Percentiles rank a stretch among this genome's conserved stretches.
These are phyloP conservation scores for Eulemur albifrons DNA, from an alignment of 2,797 vertebrate genomes.

Conservation along the genomic window DNA sequence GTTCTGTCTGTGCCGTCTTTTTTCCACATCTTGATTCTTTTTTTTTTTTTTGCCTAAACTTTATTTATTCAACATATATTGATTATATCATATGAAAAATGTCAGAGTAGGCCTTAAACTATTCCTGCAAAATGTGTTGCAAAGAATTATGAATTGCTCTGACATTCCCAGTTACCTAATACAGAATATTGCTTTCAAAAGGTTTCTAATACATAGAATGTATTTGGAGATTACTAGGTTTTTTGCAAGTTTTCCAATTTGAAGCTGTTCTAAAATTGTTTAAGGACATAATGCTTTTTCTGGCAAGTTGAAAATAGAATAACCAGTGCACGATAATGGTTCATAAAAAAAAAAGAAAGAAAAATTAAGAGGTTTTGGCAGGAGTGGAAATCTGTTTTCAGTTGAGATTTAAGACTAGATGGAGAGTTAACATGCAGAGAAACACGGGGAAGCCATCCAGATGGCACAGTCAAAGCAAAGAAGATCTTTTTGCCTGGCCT, in stretches of 20 bases:
- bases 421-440: neutral
- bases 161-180: neutral
- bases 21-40: neutral
- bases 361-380: constrained; percentile 47
- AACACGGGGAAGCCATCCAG: neutral
- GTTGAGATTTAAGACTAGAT: constrained; percentile 50
- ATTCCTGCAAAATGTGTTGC: constrained; percentile 3
- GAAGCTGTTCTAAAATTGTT: constrained; percentile 61
- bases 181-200: constrained; percentile 40
- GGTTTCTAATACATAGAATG: neutral
- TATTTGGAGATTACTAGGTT: constrained; percentile 28
- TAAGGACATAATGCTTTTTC: constrained; percentile 9
- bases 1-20: neutral
- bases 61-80: constrained; percentile 7
- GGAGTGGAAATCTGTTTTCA: constrained; percentile 26
- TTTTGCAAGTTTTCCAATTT: constrained; percentile 29
- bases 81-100: neutral
- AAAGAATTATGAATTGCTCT: neutral
- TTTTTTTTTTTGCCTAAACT: neutral
- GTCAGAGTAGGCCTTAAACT: neutral
- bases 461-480: neutral
- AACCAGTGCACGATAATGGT: constrained; percentile 6
- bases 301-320: constrained; percentile 56
- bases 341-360: constrained; percentile 26
- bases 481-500: neutral